Base-by-base conservation (phyloP, 2,888 invertebrate species). In the Sepiola atlantica region DNA sequence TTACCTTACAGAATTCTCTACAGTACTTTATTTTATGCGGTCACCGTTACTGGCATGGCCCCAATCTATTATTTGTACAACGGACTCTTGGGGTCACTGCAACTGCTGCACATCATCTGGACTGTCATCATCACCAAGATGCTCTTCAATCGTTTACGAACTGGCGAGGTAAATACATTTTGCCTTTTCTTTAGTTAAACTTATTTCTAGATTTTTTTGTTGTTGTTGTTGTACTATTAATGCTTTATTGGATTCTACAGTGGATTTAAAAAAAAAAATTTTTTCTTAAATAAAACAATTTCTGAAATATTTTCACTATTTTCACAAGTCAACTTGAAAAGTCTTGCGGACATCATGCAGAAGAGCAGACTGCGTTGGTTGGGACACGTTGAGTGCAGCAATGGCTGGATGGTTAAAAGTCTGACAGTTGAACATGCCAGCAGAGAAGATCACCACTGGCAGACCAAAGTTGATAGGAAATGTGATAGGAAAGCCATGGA, bases 11-110 rank as follows among this genome's bases (percentile, higher is more conserved):
- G 98, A 98, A 98, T 97, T 97, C 95, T 96, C 97, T 98, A 95
- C 97, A 99, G 98, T 97, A 98, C 99, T 91, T 98, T 98, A 61
- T 98, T 99, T 96, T 98, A 98, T 94, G 94, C 95, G 10, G 94
- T 93, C 20, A 35, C 94, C 0, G 94, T 95, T 35, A 94, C 96
- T 24, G 96, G 96, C 10, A 94, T 94, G 61, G 95, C 95, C 35
- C 95, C 95, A 55, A 95, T 96, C 91, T 96, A 95, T 95, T 95
- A 95, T 92, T 93, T 96, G n/a, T 96, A 96, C 95, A 96, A 96
- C 94, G 94, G 94, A 32, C 95, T 96, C 35, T 95, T 96, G 55
- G 94, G 95, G n/a, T 95, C 95, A 10, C 95, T 96, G 94, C 96
- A 96, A 93, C 94, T 96, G 54, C 96, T 96, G 54, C 96, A 96